These are phyloP conservation scores for Chrysolina americana DNA, from an alignment of 2,888 invertebrate species.

Conservation along the genomic window DNA sequence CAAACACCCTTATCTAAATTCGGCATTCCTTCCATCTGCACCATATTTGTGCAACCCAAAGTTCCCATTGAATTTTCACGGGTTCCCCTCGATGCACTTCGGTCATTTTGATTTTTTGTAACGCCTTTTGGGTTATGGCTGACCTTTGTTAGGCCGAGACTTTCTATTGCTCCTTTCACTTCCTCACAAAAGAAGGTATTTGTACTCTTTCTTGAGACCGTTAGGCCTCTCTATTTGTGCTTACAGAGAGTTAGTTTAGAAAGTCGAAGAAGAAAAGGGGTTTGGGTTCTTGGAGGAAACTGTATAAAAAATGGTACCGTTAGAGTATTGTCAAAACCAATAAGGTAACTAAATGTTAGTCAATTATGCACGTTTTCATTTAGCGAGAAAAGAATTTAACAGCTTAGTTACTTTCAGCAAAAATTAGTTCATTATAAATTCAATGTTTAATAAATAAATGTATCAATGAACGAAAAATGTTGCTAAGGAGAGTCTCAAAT, in stretches of 20 bases:
- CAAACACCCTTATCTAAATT: no score
- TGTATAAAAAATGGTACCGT: background rate
- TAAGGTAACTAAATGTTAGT: background rate
- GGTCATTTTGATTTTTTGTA: slow-evolving; percentile 52
- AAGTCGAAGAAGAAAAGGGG: slow-evolving; percentile 30
- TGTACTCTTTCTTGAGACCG: background rate
- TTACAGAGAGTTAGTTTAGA: slow-evolving; percentile 24
- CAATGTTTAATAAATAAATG: no score
- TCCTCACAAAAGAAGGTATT: slow-evolving; percentile 46
- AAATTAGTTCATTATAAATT: background rate
- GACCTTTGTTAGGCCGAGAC: slow-evolving; percentile 39
- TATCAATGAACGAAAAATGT: no score
- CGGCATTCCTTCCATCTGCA: background rate
- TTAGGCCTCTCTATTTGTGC: background rate
- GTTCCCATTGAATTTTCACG: background rate
- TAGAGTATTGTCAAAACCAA: slow-evolving; percentile 9
- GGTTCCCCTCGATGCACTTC: background rate
- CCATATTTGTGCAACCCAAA: background rate
- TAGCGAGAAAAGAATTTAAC: background rate
- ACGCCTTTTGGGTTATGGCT: slow-evolving; percentile 60
- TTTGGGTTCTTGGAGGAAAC: background rate
- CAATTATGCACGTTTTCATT: background rate
- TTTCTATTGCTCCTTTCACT: slow-evolving; percentile 52
- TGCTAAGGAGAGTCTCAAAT: no score
- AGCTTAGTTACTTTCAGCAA: background rate